Evolutionary conservation across 1,140 invertebrate species (phyloP).

Genomic region (Euura saliciscinereae): DNA sequence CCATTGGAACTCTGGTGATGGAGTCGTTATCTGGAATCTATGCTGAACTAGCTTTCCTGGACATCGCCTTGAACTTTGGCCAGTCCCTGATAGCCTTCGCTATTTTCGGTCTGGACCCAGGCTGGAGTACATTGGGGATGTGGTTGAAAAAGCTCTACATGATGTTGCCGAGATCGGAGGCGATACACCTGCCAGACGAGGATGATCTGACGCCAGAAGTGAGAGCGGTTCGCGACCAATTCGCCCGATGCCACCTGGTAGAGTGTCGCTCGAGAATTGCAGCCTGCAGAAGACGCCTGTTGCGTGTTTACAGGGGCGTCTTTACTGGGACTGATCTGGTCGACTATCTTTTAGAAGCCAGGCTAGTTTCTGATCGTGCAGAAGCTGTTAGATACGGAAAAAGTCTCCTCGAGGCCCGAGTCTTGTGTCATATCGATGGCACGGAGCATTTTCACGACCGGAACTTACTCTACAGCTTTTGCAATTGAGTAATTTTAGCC

Average conservation of each 20-base stretch:
- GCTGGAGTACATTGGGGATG: conserved; percentile 46
- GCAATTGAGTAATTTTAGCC: conserved; percentile 27
- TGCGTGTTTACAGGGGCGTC: conserved; percentile 76
- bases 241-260: conserved; percentile 81
- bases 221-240: conserved; percentile 86
- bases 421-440: conserved; percentile 82
- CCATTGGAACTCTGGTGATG: conserved; percentile 84
- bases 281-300: conserved; percentile 67
- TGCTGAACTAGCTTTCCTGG: conserved; percentile 89
- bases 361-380: conserved; percentile 73
- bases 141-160: conserved; percentile 45
- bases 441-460: conserved; percentile 81
- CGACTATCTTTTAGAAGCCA: conserved; percentile 83
- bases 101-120: conserved; percentile 84
- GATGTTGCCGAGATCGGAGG: conserved; percentile 38
- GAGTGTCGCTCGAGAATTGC: conserved; percentile 83
- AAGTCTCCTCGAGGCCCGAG: conserved; percentile 80
- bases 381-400: conserved; percentile 85
- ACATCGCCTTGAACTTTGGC: conserved; percentile 87
- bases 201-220: conserved; percentile 79
- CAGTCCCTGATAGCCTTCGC: conserved; percentile 85
- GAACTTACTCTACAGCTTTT: conserved; percentile 74
- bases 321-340: conserved; percentile 86
- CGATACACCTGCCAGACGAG: conserved; percentile 68
- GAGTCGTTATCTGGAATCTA: conserved; percentile 88